Evolutionary conservation across 2,888 invertebrate genomes (phyloP).

Genomic region (Chrysolina haemoptera): DNA sequence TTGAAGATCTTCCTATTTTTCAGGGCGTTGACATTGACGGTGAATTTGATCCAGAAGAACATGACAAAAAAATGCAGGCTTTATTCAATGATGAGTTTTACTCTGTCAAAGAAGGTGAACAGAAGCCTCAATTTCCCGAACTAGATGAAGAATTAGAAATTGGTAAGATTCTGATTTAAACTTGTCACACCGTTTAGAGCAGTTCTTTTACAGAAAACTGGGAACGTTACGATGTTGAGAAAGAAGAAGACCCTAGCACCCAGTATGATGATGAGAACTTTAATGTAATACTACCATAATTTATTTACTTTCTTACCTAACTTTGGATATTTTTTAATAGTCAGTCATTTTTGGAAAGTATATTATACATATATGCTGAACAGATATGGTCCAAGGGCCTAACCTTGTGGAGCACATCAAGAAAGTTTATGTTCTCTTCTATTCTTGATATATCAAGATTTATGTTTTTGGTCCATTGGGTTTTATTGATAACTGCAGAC

Average conservation of each 20-base stretch:
- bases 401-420: too few species aligned
- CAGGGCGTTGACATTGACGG: slow-evolving; percentile 87
- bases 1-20: too few species aligned
- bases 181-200: slow-evolving; percentile 23
- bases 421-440: too few species aligned
- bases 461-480: too few species aligned
- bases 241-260: slow-evolving; percentile 63
- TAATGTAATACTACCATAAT: slow-evolving; percentile 66
- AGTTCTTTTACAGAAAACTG: slow-evolving; percentile 74
- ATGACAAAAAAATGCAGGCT: slow-evolving; percentile 89
- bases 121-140: slow-evolving; percentile 90
- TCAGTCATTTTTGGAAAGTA: too few species aligned
- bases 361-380: too few species aligned
- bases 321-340: slow-evolving; percentile 18
- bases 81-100: slow-evolving; percentile 93
- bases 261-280: slow-evolving; percentile 89
- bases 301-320: background rate
- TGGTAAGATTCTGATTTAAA: slow-evolving; percentile 53
- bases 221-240: slow-evolving; percentile 73
- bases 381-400: too few species aligned
- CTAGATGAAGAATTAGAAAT: slow-evolving; percentile 82
- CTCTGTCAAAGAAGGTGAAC: slow-evolving; percentile 76
- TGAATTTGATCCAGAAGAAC: slow-evolving; percentile 91
- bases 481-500: too few species aligned
- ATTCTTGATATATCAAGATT: too few species aligned